Evolutionary conservation across 2,888 invertebrate genomes (phyloP).

Genomic region (Thymelicus lineola): DNA sequence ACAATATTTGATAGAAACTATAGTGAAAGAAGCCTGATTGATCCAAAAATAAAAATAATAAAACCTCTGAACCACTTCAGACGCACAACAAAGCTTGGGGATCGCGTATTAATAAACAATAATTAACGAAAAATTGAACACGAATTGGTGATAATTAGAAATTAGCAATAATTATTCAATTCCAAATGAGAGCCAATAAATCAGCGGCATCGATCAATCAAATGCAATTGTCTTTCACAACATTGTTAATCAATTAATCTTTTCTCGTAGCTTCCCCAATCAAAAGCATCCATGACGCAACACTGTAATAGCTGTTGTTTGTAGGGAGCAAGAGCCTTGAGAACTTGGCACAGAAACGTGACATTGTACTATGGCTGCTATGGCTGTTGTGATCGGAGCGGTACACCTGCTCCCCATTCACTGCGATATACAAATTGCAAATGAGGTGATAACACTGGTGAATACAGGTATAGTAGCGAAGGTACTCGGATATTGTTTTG

Average conservation of each 20-base stretch:
- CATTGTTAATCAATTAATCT: background rate
- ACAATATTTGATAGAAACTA: too few relatives aligned
- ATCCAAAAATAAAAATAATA: too few relatives aligned
- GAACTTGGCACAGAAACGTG: slow-evolving; percentile 36
- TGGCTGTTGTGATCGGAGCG: slow-evolving; percentile 30
- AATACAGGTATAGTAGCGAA: background rate
- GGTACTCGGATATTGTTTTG: background rate
- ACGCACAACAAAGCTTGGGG: too few relatives aligned
- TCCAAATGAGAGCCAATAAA: too few relatives aligned
- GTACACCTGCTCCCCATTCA: slow-evolving; percentile 35
- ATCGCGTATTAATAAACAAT: background rate
- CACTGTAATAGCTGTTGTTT: background rate
- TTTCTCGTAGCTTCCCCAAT: slow-evolving; percentile 3
- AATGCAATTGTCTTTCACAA: background rate
- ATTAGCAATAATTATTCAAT: too few relatives aligned
- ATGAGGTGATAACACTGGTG: slow-evolving; percentile 17
- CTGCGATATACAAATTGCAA: slow-evolving; percentile 23
- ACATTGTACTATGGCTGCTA: slow-evolving; percentile 32
- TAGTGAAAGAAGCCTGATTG: too few relatives aligned
- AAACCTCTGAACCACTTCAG: too few relatives aligned
- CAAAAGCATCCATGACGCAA: slow-evolving; percentile 7
- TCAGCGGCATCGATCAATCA: background rate
- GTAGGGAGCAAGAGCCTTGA: slow-evolving; percentile 29
- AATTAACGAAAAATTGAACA: background rate
- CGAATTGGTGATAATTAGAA: too few relatives aligned